Evolutionary conservation across 2,888 invertebrate species (phyloP).

Genomic region (Piscicola geometra): DNA sequence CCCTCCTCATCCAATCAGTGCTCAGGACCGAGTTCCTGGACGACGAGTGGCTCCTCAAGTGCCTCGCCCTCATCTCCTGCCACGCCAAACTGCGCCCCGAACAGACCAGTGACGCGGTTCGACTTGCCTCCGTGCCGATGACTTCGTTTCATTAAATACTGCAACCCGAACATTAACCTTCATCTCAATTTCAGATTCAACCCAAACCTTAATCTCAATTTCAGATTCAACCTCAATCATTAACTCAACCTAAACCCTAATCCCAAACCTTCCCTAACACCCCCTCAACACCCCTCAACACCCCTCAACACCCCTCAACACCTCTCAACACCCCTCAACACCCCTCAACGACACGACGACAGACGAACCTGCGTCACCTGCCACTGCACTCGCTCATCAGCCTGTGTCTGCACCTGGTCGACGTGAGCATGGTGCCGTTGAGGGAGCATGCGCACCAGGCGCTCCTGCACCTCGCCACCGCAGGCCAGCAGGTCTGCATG

Average conservation of each 20-base stretch:
- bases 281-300: no score
- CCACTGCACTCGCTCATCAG: constrained; percentile 77
- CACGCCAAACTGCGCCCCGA: constrained; percentile 67
- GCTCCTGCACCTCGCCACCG: constrained; percentile 49
- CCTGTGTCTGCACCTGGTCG: constrained; percentile 62
- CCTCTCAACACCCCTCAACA: no score
- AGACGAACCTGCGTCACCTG: constrained; percentile 70
- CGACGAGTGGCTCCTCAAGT: constrained; percentile 48
- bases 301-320: no score
- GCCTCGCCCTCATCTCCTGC: constrained; percentile 54
- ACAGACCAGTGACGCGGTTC: constrained; percentile 34
- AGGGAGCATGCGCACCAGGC: constrained; percentile 62
- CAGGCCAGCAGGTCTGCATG: constrained; percentile 67
- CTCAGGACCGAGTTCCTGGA: constrained; percentile 39
- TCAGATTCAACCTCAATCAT: no score
- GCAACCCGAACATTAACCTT: no score
- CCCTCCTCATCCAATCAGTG: constrained; percentile 66
- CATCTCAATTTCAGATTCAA: no score
- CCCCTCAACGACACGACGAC: background rate
- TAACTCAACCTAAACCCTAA: background rate
- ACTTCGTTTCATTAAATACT: no score
- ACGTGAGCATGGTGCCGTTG: constrained; percentile 45
- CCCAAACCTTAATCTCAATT: no score
- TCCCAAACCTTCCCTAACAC: background rate
- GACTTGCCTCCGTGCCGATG: no score